These are phyloP conservation scores for Drosophila willistoni DNA, from an alignment of 1,140 invertebrate species.

Conservation along the genomic window DNA sequence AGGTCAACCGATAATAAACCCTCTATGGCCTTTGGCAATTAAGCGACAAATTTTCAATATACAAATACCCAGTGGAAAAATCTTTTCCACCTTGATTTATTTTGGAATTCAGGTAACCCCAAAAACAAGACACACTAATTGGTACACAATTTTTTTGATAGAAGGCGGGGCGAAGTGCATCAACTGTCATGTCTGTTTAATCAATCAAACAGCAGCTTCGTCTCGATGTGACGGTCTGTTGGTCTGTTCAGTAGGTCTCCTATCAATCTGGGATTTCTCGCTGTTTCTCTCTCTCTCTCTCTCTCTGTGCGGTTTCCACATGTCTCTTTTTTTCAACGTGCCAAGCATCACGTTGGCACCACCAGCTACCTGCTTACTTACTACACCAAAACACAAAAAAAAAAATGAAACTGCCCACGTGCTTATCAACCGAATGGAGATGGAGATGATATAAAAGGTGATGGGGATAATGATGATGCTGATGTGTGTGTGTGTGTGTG, in stretches of 20 bases:
- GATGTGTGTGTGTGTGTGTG: conserved; percentile 6
- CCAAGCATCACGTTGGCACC: conserved; percentile 39
- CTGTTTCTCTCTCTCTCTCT: background rate
- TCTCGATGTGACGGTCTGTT: conserved; percentile 30
- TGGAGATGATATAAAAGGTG: conserved; percentile 7
- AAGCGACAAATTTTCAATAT: conserved; percentile 45
- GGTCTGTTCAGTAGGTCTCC: background rate
- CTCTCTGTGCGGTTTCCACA: conserved; percentile 9
- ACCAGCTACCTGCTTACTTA: conserved; percentile 25
- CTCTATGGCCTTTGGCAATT: conserved; percentile 55
- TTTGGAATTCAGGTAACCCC: conserved; percentile 12
- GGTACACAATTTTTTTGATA: background rate
- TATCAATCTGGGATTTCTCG: conserved; percentile 1
- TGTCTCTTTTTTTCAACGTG: conserved; percentile 49
- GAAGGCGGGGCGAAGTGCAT: conserved; percentile 29
- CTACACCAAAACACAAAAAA: too few species aligned
- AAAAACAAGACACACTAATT: conserved; percentile 50
- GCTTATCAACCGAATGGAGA: conserved; percentile 39
- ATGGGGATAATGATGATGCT: conserved; percentile 13
- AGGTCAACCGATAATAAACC: conserved; percentile 74
- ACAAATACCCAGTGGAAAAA: conserved; percentile 43
- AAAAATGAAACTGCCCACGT: conserved; percentile 44
- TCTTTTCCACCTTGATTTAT: conserved; percentile 13
- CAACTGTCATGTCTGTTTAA: conserved; percentile 57
- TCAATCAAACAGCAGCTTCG: conserved; percentile 62